Evolutionary conservation across 2,888 invertebrate species (phyloP).

Genomic region (Eueremaeus valkanovi): DNA sequence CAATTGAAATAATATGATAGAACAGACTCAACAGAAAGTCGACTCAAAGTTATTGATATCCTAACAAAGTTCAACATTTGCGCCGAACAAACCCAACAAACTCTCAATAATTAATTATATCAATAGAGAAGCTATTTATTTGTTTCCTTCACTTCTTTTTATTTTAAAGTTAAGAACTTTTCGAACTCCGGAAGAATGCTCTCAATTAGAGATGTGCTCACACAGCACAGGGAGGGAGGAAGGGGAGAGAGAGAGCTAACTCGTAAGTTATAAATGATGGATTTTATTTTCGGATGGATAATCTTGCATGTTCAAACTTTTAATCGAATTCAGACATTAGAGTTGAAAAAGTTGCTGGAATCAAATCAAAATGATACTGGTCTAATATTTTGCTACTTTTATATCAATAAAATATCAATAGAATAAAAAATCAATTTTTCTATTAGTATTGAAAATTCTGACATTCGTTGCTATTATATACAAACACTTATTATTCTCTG

Average conservation of each 20-base stretch:
- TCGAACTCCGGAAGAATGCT: too few relatives aligned
- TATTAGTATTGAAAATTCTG: background rate
- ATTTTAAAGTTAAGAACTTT: background rate
- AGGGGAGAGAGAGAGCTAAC: background rate
- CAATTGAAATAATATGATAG: background rate
- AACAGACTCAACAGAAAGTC: background rate
- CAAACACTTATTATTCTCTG: background rate
- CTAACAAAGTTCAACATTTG: background rate
- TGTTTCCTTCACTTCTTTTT: too few relatives aligned
- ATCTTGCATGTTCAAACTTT: background rate
- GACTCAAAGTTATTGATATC: background rate
- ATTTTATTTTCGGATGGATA: background rate
- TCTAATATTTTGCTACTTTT: background rate
- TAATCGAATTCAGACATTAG: too few relatives aligned
- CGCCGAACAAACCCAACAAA: slow-evolving; percentile 2
- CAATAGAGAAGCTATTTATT: background rate
- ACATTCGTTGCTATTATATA: background rate
- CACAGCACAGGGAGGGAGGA: too few relatives aligned
- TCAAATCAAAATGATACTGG: too few relatives aligned
- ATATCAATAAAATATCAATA: background rate
- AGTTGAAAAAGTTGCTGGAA: too few relatives aligned
- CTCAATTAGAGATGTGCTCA: too few relatives aligned
- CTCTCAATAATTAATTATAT: background rate
- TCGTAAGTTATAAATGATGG: background rate
- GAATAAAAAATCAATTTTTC: too few relatives aligned